phyloP scores from a whole-genome alignment of 1,140 invertebrate genomes.

The Hesperophylax magnus region DNA sequence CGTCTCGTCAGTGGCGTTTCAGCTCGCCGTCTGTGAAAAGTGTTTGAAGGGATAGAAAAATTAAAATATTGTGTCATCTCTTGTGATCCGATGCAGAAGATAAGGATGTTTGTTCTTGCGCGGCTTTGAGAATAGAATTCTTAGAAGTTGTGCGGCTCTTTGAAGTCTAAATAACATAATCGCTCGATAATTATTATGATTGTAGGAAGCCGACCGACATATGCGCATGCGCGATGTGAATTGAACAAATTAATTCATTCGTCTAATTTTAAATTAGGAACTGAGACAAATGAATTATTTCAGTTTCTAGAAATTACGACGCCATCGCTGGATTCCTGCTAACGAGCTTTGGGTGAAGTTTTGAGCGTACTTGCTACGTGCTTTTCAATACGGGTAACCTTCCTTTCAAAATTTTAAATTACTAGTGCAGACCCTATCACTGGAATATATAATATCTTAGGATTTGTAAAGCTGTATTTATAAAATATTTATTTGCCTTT shows the following conservation, averaged over 20 bases:
- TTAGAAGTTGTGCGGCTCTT: constrained; percentile 28
- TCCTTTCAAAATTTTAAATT: too few species aligned
- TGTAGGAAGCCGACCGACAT: constrained; percentile 17
- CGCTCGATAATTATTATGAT: constrained; percentile 36
- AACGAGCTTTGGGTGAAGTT: too few species aligned
- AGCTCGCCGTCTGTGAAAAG: too few species aligned
- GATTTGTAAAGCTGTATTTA: too few species aligned
- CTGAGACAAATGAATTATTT: constrained; percentile 13
- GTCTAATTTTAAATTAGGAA: constrained; percentile 44
- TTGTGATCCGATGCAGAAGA: neutral
- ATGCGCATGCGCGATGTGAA: constrained; percentile 27
- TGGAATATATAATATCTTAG: too few species aligned
- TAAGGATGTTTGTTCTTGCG: constrained; percentile 10
- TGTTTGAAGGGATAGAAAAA: neutral
- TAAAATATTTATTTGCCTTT: too few species aligned
- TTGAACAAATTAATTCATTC: constrained; percentile 45
- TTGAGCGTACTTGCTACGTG: too few species aligned
- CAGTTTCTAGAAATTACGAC: constrained; percentile 6
- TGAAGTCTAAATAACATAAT: constrained; percentile 39
- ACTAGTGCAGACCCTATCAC: too few species aligned
- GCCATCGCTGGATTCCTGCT: too few species aligned
- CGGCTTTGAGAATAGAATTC: constrained; percentile 9
- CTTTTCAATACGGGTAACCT: too few species aligned
- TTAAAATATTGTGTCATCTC: constrained; percentile 11
- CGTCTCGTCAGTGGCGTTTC: too few species aligned